These are phyloP conservation scores for Archaeoteleia sp. DNA, from an alignment of 2,888 invertebrate species.

Conservation along the genomic window DNA sequence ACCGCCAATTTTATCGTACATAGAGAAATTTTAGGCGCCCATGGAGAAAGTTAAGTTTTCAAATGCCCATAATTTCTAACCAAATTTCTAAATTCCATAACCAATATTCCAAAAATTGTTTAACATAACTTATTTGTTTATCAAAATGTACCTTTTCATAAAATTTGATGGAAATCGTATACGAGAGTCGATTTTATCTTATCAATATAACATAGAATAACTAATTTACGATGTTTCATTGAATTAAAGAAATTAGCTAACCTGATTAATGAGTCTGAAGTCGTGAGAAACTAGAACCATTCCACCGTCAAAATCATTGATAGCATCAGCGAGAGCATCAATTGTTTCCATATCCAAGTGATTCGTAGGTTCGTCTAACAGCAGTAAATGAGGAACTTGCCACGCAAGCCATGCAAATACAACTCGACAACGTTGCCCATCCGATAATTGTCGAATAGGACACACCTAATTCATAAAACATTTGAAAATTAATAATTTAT, in stretches of 20 bases:
- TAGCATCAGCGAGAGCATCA: slow-evolving; percentile 97
- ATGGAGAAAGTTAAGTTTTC: no score
- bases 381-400: slow-evolving; percentile 95
- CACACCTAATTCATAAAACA: slow-evolving; percentile 81
- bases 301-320: slow-evolving; percentile 98
- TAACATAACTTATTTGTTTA: no score
- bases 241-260: slow-evolving; percentile 70
- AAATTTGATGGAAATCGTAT: no score
- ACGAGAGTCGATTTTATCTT: no score
- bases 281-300: slow-evolving; percentile 99
- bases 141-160: no score
- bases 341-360: slow-evolving; percentile 99
- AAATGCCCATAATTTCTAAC: no score
- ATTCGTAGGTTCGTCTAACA: slow-evolving; percentile 93
- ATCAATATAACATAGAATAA: no score
- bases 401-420: slow-evolving; percentile 99
- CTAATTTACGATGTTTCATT: no score
- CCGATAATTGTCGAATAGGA: slow-evolving; percentile 88
- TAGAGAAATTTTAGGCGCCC: no score
- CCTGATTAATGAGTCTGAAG: slow-evolving; percentile 98
- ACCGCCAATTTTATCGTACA: no score
- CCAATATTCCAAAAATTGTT: no score
- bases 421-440: slow-evolving; percentile 98
- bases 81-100: no score
- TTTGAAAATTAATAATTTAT: slow-evolving; percentile 16